Percentiles rank a stretch among this genome's conserved stretches.
These are phyloP conservation scores for Cossypha heuglini DNA, from an alignment of 2,797 vertebrate genomes.

Conservation along the genomic window DNA sequence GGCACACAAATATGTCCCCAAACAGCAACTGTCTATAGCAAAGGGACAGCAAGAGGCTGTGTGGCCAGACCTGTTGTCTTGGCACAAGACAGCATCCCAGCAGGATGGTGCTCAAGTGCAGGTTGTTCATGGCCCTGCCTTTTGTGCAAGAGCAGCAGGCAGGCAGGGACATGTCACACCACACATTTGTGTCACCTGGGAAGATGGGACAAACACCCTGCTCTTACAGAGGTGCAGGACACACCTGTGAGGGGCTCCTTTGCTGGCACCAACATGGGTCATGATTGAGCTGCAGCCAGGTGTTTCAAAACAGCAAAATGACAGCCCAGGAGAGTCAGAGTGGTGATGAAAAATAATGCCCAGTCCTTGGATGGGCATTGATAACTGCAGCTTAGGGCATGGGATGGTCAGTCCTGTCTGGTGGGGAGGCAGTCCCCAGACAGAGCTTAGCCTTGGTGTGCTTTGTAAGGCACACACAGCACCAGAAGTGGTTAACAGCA, in stretches of 20 bases:
- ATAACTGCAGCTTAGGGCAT: rapidly evolving
- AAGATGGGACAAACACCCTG: not conserved
- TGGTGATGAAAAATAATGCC: not conserved
- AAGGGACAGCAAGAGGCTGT: not conserved
- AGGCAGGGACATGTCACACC: not conserved
- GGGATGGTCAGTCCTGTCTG: not conserved
- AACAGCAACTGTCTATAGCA: not conserved
- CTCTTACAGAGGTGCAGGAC: not conserved
- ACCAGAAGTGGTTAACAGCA: not conserved
- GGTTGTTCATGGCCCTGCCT: not conserved
- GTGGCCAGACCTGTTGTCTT: not conserved
- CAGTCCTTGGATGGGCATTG: not conserved
- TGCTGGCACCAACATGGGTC: not conserved
- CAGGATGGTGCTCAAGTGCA: not conserved
- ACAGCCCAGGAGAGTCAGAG: not conserved
- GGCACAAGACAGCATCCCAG: not conserved
- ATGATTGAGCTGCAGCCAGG: rapidly evolving
- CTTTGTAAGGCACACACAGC: not conserved
- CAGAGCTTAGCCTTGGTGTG: rapidly evolving
- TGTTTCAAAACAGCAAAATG: not conserved
- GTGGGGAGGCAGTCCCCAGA: not conserved
- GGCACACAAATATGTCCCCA: not conserved
- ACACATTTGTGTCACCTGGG: not conserved
- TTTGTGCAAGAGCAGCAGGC: not conserved
- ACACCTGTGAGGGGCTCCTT: not conserved